Evolutionary conservation across 2,113 vertebrate genomes (phyloP), one percentile per base, ranked within the genome.

Genomic region (Cepphus grylle): DNA sequence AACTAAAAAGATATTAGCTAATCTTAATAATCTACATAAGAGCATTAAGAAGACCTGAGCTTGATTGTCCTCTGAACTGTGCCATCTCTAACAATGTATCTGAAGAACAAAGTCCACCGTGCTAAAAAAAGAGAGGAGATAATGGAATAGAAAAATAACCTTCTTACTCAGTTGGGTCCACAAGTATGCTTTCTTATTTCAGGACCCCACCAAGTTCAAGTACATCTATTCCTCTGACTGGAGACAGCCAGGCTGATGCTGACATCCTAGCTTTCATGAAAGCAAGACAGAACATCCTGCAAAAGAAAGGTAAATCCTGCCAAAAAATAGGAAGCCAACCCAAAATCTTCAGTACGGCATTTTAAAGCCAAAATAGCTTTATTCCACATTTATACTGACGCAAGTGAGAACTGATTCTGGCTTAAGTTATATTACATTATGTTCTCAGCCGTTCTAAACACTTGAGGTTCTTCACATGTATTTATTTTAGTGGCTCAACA

Each of bases 211-310:
- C 91, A 56, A 89, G 70, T 76, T 81, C 96, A 58, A 88, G 89
- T 15, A 94, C 97, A 16, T 97, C 98, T 61, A 84, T 99, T 87
- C 98, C 98, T 10, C 97, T 99, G 94, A 99, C 99, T 34, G 99
- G 99, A 97, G 99, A 99, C 96, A 98, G 97, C 59, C 97, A 98
- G 97, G 98, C 98, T 3, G 99, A 99, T 94, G 98, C 98, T 12
- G 98, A 99, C 96, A 99, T 99, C 92, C 91, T 99, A 97, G 99
- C 99, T 55, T 99, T 99, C 97, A 94, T 99, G 94, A 99, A 97
- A 95, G 99, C 99, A 87, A 98, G 99, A 83, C 98, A 99, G 92
- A 98, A 71, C 74, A 97, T 99, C 65, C 97, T 99, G 53, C 98
- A 97, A 90, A 99, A 98, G 94, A 98, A 98, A 97, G 98, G 99